These are phyloP conservation scores for Microhierax caerulescens DNA, from an alignment of 2,797 vertebrate species.

Conservation along the genomic window DNA sequence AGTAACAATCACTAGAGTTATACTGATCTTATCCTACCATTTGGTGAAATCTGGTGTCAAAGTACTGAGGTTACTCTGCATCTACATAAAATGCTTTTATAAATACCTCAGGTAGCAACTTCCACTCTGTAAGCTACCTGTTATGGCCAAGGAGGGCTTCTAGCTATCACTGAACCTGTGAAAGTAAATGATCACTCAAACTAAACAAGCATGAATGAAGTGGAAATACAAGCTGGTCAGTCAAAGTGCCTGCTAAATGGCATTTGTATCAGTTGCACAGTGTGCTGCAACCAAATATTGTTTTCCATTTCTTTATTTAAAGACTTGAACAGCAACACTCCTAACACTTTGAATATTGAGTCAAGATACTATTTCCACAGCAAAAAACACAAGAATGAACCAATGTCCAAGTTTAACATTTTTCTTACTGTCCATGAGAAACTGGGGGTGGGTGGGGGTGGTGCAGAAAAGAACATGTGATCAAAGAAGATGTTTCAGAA, in stretches of 20 bases:
- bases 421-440: neutral
- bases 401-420: neutral
- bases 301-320: neutral
- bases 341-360: neutral
- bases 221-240: neutral
- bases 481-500: neutral
- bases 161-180: neutral
- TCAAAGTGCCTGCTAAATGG: neutral
- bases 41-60: neutral
- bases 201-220: neutral
- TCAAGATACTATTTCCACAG: neutral
- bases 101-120: neutral
- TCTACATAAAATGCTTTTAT: neutral
- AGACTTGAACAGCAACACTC: neutral
- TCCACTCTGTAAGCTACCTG: neutral
- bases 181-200: neutral
- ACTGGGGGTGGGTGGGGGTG: too few relatives aligned
- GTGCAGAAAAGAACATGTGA: neutral
- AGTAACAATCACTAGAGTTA: neutral
- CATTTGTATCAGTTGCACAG: neutral
- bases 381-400: neutral
- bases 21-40: neutral
- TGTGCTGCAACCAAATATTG: neutral
- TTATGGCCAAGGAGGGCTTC: neutral
- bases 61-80: neutral